A percentile compares a stretch with the other conserved stretches of the same genome.
These are phyloP conservation scores for Lomographa bimaculata DNA, from an alignment of 2,888 invertebrate species.

Conservation along the genomic window DNA sequence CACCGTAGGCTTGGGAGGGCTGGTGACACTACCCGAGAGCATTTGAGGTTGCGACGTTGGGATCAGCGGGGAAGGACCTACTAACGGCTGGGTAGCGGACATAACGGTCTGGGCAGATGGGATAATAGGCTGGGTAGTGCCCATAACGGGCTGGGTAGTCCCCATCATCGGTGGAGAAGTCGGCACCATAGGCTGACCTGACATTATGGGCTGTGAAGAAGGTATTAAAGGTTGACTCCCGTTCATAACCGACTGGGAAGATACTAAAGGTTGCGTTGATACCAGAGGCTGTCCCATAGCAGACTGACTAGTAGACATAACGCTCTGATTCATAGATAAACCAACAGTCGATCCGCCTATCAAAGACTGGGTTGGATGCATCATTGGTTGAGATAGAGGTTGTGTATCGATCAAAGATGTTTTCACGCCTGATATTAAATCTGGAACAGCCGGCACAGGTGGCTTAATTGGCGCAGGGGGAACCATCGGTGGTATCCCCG, in stretches of 20 bases:
- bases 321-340: constrained; percentile 19
- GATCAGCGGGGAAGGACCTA: constrained; percentile 34
- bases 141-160: constrained; percentile 54
- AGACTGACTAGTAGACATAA: constrained; percentile 23
- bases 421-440: constrained; percentile 67
- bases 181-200: constrained; percentile 24
- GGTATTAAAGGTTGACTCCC: constrained; percentile 40
- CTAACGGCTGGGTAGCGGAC: constrained; percentile 33
- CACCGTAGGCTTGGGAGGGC: constrained; percentile 55
- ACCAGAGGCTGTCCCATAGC: constrained; percentile 10
- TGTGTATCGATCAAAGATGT: constrained; percentile 37
- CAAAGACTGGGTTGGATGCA: constrained; percentile 42
- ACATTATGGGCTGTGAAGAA: constrained; percentile 28
- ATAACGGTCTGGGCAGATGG: constrained; percentile 35
- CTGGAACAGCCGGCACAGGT: constrained; percentile 51
- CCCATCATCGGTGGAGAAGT: constrained; percentile 31
- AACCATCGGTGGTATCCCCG: constrained; percentile 10
- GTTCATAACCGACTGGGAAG: constrained; percentile 21
- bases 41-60: constrained; percentile 46
- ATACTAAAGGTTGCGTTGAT: constrained; percentile 12
- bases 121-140: constrained; percentile 47
- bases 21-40: constrained; percentile 50
- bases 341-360: constrained; percentile 30
- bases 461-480: constrained; percentile 46
- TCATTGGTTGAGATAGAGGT: constrained; percentile 28